Conservation (phyloP, 2,113 vertebrate genomes). For the Speoplatyrhinus poulsoni region DNA sequence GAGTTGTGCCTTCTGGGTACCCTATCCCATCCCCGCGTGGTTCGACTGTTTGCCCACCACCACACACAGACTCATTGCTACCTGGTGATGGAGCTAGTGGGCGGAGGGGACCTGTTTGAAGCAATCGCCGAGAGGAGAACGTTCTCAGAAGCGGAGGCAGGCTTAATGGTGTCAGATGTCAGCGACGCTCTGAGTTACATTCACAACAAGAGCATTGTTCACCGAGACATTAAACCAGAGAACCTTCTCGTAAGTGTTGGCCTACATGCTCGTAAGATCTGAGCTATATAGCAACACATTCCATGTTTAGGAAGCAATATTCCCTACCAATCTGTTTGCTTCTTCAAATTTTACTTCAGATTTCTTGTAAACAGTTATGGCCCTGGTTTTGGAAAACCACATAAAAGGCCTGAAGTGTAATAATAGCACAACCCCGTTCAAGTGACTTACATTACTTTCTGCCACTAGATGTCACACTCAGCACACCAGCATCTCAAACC, state of each 20-base stretch:
- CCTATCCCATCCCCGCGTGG: constrained; percentile 90
- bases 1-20: constrained; percentile 89
- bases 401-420: too few relatives aligned
- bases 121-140: constrained; percentile 88
- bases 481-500: too few relatives aligned
- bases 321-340: not conserved
- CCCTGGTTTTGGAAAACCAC: not conserved
- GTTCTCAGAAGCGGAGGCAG: constrained; percentile 86
- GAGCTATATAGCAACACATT: not conserved
- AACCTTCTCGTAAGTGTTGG: constrained; percentile 88
- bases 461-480: too few relatives aligned
- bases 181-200: constrained; percentile 90
- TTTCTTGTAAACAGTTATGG: not conserved
- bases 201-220: constrained; percentile 89
- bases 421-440: too few relatives aligned
- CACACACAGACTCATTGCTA: constrained; percentile 87
- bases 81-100: constrained; percentile 91
- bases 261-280: not conserved
- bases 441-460: too few relatives aligned
- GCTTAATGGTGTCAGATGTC: constrained; percentile 87
- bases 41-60: constrained; percentile 87
- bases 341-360: not conserved
- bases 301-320: not conserved
- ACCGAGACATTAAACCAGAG: constrained; percentile 96
- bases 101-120: constrained; percentile 94